Conservation (phyloP, 2,113 vertebrate genomes). For the Hippolais icterina region DNA sequence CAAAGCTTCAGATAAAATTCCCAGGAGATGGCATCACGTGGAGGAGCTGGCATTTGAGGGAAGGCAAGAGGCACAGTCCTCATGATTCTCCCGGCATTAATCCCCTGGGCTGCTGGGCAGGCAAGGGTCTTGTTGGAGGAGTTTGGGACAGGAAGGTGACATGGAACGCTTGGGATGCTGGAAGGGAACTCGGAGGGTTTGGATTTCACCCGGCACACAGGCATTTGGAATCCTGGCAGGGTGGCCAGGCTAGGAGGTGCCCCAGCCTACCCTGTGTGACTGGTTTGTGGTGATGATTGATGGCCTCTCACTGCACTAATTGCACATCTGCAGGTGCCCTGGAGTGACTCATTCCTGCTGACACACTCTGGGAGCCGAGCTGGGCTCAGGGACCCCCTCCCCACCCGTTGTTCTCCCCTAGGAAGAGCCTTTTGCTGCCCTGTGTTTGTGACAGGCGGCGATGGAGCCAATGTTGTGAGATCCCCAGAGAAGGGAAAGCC, state of each 20-base stretch:
- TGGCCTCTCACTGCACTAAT: background rate
- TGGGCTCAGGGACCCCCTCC: background rate
- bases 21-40: background rate
- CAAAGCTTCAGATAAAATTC: background rate
- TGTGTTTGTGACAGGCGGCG: background rate
- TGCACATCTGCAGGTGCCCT: background rate
- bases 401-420: background rate
- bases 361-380: background rate
- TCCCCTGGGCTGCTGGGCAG: background rate
- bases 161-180: background rate
- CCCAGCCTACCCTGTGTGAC: background rate
- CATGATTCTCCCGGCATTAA: accelerated
- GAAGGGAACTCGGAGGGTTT: background rate
- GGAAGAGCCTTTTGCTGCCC: background rate
- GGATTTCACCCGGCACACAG: background rate
- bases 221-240: background rate
- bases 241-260: background rate
- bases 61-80: background rate
- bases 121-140: background rate
- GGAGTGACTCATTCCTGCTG: background rate
- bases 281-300: background rate
- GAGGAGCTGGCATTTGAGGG: background rate
- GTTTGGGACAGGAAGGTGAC: background rate
- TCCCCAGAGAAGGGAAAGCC: background rate
- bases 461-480: background rate